Evolutionary conservation across 2,113 vertebrate species (phyloP).

Genomic region (Glaucidium brasilianum): DNA sequence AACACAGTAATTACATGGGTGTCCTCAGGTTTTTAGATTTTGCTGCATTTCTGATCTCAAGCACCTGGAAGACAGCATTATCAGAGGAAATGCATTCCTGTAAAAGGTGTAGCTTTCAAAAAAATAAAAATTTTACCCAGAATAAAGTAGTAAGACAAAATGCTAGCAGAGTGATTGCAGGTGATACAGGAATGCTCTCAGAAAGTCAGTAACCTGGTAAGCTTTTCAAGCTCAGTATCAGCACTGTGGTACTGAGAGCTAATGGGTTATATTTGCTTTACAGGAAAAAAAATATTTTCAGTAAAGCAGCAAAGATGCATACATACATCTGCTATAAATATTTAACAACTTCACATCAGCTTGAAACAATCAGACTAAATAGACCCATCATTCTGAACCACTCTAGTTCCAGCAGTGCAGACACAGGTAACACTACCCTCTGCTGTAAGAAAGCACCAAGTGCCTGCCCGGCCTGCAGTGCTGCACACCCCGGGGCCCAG

Average conservation of each 20-base stretch:
- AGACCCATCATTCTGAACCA: neutral
- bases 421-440: neutral
- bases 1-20: neutral
- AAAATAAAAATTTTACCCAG: neutral
- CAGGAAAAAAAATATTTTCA: neutral
- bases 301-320: neutral
- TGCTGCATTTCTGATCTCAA: neutral
- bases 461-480: rapidly evolving
- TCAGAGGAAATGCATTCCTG: neutral
- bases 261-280: neutral
- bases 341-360: neutral
- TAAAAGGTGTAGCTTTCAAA: neutral
- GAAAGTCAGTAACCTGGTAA: neutral
- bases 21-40: neutral
- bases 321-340: neutral
- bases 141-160: neutral
- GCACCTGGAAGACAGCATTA: neutral
- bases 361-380: neutral
- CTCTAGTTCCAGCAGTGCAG: neutral
- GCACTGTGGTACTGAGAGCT: neutral
- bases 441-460: neutral
- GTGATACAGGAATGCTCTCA: neutral
- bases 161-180: neutral
- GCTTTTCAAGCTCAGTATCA: neutral
- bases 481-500: neutral